Percentiles rank a stretch among this genome's conserved stretches.
Evolutionary conservation across 1,140 invertebrate species (phyloP).

Genomic region (Lycorma delicatula): DNA sequence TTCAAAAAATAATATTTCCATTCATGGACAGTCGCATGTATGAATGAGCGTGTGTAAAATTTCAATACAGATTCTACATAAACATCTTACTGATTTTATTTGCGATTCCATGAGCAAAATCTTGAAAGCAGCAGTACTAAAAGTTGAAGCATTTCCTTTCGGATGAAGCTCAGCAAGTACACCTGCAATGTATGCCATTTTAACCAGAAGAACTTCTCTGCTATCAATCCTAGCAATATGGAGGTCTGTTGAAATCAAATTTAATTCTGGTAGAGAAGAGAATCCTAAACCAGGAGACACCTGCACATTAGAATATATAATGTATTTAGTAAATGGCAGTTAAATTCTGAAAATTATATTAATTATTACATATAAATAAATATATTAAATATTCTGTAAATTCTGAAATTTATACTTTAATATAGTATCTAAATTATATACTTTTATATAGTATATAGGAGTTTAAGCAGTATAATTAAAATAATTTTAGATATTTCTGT

Average conservation of each 20-base stretch:
- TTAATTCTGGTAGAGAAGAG: conserved; percentile 21
- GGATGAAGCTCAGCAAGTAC: conserved; percentile 18
- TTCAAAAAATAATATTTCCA: too few species aligned
- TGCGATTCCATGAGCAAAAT: conserved; percentile 26
- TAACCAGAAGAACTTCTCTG: conserved; percentile 12
- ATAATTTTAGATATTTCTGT: too few species aligned
- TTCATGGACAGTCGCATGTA: too few species aligned
- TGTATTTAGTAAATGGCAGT: too few species aligned
- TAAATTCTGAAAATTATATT: too few species aligned
- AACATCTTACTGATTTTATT: conserved; percentile 20
- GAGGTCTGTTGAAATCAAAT: conserved; percentile 18
- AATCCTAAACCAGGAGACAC: conserved; percentile 17
- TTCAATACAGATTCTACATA: background rate
- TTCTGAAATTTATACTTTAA: too few species aligned
- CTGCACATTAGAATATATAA: conserved; percentile 1
- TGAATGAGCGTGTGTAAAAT: too few species aligned
- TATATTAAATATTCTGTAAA: too few species aligned
- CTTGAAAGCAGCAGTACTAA: conserved; percentile 19
- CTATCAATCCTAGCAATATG: conserved; percentile 7
- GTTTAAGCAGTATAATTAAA: too few species aligned
- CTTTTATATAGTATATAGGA: too few species aligned
- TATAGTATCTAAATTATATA: too few species aligned
- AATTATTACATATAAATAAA: too few species aligned
- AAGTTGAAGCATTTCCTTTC: conserved; percentile 3
- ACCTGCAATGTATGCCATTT: conserved; percentile 22